phyloP scores from a whole-genome alignment of 2,797 vertebrate genomes.

The Ataeniobius toweri region DNA sequence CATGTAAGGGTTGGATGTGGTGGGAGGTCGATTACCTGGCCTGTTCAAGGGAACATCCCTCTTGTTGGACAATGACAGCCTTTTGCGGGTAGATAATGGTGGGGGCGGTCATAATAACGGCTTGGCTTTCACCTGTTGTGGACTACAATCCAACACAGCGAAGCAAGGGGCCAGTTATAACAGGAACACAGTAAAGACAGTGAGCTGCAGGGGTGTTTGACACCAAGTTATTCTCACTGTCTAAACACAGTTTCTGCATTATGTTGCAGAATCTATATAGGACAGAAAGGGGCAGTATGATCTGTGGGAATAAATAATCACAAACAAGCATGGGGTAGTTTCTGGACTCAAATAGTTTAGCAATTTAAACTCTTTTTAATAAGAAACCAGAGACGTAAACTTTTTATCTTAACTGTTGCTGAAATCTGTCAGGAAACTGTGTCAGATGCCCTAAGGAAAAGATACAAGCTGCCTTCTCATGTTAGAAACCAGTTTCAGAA shows the following conservation, averaged over 20 bases:
- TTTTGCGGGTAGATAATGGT: slow-evolving; percentile 89
- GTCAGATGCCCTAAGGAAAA: too few species aligned
- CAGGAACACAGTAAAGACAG: neutral
- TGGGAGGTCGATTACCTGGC: slow-evolving; percentile 78
- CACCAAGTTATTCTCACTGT: neutral
- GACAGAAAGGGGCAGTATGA: neutral
- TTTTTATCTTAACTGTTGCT: neutral
- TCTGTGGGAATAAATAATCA: neutral
- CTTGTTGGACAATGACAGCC: slow-evolving; percentile 74
- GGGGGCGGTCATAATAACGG: slow-evolving; percentile 78
- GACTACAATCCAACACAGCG: slow-evolving; percentile 68
- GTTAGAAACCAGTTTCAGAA: neutral
- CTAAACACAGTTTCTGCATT: neutral
- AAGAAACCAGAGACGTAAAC: neutral
- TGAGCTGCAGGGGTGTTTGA: neutral
- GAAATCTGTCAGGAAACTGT: neutral
- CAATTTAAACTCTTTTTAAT: neutral
- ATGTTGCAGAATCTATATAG: neutral
- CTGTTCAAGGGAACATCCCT: slow-evolving; percentile 80
- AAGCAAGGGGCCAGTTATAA: slow-evolving; percentile 2
- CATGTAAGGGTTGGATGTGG: neutral
- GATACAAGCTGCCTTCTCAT: neutral
- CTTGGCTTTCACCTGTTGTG: slow-evolving; percentile 69
- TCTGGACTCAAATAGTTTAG: neutral
- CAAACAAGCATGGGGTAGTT: neutral